phyloP scores from a whole-genome alignment of 1,140 invertebrate genomes.

The Leptopilina clavipes region DNA sequence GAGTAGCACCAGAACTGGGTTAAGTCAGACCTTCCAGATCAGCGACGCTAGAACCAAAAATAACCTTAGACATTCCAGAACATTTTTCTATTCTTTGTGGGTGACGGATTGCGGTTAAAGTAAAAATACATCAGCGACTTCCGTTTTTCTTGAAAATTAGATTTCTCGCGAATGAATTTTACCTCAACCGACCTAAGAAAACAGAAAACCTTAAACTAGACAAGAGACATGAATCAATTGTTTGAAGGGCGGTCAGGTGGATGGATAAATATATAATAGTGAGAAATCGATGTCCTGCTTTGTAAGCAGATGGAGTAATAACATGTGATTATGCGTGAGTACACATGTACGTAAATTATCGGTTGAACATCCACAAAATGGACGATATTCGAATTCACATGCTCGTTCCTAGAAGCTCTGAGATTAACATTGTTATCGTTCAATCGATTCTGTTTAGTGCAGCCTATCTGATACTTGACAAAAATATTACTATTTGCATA shows the following conservation, averaged over 20 bases:
- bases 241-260: neutral
- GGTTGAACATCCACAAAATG: conserved; percentile 44
- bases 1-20: too few relatives aligned
- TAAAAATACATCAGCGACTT: too few relatives aligned
- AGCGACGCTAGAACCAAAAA: too few relatives aligned
- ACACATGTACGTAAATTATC: conserved; percentile 61
- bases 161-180: too few relatives aligned
- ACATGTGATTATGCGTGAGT: conserved; percentile 57
- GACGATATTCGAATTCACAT: neutral
- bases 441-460: conserved; percentile 44
- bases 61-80: too few relatives aligned
- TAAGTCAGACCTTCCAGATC: too few relatives aligned
- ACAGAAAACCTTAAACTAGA: neutral
- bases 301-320: conserved; percentile 52
- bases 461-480: neutral
- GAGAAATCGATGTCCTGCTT: conserved; percentile 57
- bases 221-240: neutral
- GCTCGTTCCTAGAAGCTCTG: conserved; percentile 39
- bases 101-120: too few relatives aligned
- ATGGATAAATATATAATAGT: conserved; percentile 44
- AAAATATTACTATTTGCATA: neutral
- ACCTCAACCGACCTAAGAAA: too few relatives aligned
- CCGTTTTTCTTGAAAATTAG: too few relatives aligned
- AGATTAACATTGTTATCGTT: conserved; percentile 58
- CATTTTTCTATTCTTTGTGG: too few relatives aligned